Conservation (phyloP, 2,797 vertebrate genomes). For the Heteromormyrus szaboi region DNA sequence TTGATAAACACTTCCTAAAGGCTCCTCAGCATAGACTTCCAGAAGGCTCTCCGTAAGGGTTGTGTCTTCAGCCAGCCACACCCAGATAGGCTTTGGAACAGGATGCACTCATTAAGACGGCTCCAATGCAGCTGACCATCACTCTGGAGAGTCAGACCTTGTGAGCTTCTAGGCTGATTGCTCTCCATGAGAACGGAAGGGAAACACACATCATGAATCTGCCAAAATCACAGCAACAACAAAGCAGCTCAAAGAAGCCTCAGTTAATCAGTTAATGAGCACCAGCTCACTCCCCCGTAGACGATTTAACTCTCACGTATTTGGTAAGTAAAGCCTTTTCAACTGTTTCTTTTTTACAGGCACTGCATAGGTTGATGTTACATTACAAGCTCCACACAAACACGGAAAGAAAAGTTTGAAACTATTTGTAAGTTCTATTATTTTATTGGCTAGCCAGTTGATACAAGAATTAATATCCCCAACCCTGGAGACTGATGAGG, state of each 20-base stretch:
- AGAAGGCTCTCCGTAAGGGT: neutral
- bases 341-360: neutral
- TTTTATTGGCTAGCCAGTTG: neutral
- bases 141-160: constrained; percentile 32
- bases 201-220: constrained; percentile 22
- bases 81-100: constrained; percentile 20
- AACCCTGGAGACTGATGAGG: neutral
- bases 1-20: neutral
- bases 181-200: constrained; percentile 24
- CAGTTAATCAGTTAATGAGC: neutral
- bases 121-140: constrained; percentile 27
- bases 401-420: neutral
- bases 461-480: neutral
- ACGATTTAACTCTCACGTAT: neutral
- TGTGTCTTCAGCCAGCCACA: constrained; percentile 12
- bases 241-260: neutral
- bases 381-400: neutral
- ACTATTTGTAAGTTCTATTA: neutral
- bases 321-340: neutral
- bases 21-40: neutral
- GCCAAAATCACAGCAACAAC: neutral
- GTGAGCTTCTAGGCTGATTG: constrained; percentile 30
- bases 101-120: constrained; percentile 34
- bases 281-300: neutral
- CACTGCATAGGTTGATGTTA: neutral